Percentiles rank a stretch among this genome's conserved stretches.
phyloP scores from a whole-genome alignment of 2,113 vertebrate species.

The Raja brachyura region DNA sequence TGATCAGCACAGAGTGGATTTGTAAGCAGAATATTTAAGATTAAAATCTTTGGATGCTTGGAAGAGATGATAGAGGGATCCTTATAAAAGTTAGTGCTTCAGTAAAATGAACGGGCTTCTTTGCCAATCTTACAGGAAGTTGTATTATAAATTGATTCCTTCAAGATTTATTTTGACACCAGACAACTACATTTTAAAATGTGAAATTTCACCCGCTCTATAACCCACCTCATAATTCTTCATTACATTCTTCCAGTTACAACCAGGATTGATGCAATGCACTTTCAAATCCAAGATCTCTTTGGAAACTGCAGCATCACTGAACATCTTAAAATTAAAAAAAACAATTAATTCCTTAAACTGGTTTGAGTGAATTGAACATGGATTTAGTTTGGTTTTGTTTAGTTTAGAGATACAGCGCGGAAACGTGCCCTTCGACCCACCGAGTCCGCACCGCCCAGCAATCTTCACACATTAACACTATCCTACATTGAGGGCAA shows the following conservation, averaged over 20 bases:
- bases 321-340: constrained; percentile 54
- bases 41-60: neutral
- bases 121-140: neutral
- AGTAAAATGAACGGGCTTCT: neutral
- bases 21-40: neutral
- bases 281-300: constrained; percentile 63
- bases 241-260: constrained; percentile 58
- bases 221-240: constrained; percentile 57
- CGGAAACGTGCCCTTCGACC: too few species aligned
- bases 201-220: neutral
- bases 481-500: too few species aligned
- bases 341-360: neutral
- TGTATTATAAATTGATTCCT: too few species aligned
- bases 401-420: too few species aligned
- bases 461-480: too few species aligned
- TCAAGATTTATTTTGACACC: neutral
- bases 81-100: neutral
- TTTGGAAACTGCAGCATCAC: constrained; percentile 62
- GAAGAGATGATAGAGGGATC: neutral
- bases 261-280: constrained; percentile 57
- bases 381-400: too few species aligned
- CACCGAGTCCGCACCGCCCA: too few species aligned
- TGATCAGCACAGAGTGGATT: neutral
- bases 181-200: neutral
- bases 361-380: neutral